phyloP scores from a whole-genome alignment of 2,797 vertebrate species.

The Champsocephalus gunnari region DNA sequence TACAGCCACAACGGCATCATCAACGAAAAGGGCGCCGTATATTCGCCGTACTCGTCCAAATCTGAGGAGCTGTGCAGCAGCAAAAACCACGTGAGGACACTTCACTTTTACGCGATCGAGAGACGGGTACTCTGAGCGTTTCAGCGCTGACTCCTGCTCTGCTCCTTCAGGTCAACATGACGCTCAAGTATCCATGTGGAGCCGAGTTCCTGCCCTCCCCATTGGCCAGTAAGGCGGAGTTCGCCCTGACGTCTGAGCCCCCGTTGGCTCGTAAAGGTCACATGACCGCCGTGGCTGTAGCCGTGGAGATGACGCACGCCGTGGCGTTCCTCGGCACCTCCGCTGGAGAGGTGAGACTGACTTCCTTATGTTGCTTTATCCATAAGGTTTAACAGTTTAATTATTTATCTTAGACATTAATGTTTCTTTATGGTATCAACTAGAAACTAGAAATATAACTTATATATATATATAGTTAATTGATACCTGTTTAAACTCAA shows the following conservation, averaged over 20 bases:
- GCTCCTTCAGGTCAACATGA: conserved; percentile 41
- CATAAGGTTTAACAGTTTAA: neutral
- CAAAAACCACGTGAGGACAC: conserved; percentile 50
- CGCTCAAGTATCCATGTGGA: conserved; percentile 65
- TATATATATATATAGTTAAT: no score
- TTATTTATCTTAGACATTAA: neutral
- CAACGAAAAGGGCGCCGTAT: conserved; percentile 77
- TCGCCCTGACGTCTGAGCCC: conserved; percentile 72
- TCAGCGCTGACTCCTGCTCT: rapidly evolving
- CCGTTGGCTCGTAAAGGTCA: conserved; percentile 76
- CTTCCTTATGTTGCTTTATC: neutral
- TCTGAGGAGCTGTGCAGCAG: conserved; percentile 62
- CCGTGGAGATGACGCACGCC: conserved; percentile 86
- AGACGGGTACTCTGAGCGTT: neutral
- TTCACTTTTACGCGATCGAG: no score
- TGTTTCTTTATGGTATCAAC: neutral
- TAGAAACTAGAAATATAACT: no score
- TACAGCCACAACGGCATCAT: conserved; percentile 78
- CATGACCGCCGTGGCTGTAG: conserved; percentile 90
- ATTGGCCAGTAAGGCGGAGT: conserved; percentile 88
- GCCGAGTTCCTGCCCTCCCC: conserved; percentile 89
- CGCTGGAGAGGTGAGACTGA: conserved; percentile 84
- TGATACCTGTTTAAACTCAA: no score
- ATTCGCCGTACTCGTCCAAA: conserved; percentile 87
- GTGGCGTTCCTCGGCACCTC: conserved; percentile 92